These are phyloP conservation scores for Etheostoma perlongum DNA, from an alignment of 2,797 vertebrate genomes.

Conservation along the genomic window DNA sequence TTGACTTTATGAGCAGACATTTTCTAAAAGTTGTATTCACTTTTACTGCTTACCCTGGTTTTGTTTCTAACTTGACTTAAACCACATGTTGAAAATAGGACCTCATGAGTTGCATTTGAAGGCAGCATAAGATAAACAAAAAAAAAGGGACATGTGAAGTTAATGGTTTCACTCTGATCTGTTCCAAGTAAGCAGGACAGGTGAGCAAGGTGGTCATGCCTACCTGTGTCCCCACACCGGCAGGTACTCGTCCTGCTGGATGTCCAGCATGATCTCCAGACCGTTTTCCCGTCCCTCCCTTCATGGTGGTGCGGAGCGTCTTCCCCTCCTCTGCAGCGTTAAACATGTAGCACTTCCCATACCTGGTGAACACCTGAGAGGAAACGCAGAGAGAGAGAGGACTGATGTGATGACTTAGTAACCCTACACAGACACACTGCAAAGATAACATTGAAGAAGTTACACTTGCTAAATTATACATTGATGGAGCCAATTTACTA, in stretches of 20 bases:
- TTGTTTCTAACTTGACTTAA: neutral
- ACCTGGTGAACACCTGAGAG: constrained; percentile 94
- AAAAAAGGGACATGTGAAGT: neutral
- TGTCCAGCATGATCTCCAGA: constrained; percentile 98
- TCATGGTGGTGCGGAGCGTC: constrained; percentile 95
- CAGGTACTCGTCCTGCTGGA: constrained; percentile 98
- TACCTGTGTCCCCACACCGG: constrained; percentile 98
- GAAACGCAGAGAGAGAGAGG: constrained; percentile 10
- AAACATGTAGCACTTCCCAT: constrained; percentile 99
- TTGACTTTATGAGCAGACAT: neutral
- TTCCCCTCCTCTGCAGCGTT: constrained; percentile 96
- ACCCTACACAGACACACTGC: constrained; percentile 6
- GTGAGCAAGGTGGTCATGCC: neutral
- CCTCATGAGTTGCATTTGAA: neutral
- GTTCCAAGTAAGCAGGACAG: neutral
- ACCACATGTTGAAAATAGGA: neutral
- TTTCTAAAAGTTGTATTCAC: neutral
- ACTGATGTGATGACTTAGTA: neutral
- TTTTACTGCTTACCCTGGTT: neutral
- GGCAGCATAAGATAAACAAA: neutral
- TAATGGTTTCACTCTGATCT: neutral
- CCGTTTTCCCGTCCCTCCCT: constrained; percentile 98
- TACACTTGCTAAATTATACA: neutral
- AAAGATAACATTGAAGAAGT: neutral
- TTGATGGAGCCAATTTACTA: neutral